These are phyloP conservation scores for Macrophya alboannulata DNA, from an alignment of 2,888 invertebrate genomes.

Conservation along the genomic window DNA sequence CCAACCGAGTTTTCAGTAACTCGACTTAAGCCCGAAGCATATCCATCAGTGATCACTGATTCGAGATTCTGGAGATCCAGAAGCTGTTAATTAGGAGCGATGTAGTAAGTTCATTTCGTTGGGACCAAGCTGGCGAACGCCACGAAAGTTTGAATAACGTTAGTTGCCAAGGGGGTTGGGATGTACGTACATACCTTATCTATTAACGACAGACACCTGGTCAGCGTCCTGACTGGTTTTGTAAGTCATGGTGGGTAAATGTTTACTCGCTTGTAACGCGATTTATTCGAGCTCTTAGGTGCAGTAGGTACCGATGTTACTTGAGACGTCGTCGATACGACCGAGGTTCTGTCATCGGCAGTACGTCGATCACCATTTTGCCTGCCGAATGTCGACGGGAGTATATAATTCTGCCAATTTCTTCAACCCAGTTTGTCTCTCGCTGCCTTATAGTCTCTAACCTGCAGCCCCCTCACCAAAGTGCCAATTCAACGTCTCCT, in stretches of 20 bases:
- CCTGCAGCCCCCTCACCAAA: neutral
- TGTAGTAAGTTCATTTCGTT: neutral
- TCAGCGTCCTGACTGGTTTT: neutral
- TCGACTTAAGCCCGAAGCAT: too few species aligned
- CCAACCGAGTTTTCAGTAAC: neutral
- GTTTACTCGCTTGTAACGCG: neutral
- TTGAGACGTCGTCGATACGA: slow-evolving; percentile 20
- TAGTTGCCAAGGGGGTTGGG: neutral
- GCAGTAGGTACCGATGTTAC: neutral
- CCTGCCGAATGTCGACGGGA: slow-evolving; percentile 18
- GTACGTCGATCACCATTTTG: slow-evolving; percentile 12
- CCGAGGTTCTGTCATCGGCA: slow-evolving; percentile 45
- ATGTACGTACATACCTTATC: slow-evolving; percentile 18
- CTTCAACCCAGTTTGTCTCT: neutral
- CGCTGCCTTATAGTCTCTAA: neutral
- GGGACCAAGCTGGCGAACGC: slow-evolving; percentile 10
- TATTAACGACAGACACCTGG: slow-evolving; percentile 48
- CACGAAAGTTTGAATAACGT: neutral
- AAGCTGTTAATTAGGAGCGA: slow-evolving; percentile 24
- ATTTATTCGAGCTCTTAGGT: neutral
- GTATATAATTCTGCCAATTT: slow-evolving; percentile 29
- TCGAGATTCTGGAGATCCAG: neutral
- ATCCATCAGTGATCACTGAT: neutral
- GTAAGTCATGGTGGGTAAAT: neutral
- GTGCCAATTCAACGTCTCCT: neutral